Base-by-base conservation (phyloP, 2,113 vertebrate genomes). In the Pelusios castaneus region DNA sequence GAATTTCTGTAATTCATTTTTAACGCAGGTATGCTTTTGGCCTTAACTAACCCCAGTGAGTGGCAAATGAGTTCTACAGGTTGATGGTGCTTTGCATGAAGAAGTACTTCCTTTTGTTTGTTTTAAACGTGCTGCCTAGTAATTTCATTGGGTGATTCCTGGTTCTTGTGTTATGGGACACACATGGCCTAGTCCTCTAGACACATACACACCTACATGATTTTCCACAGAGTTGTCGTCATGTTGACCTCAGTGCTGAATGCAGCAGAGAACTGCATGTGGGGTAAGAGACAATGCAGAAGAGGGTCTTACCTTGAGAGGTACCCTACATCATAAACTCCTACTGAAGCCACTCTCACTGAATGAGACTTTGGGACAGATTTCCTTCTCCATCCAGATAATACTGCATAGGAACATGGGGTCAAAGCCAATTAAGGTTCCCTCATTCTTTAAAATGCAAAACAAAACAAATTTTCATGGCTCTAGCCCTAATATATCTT, bases 131-230 rank as follows among this genome's bases (percentile, higher is more conserved):
- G 29, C 29, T 60, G 58, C 29, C 13, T 31, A 31, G 34, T 63
- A 17, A 63, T 63, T 63, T 63, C 60, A n/a, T n/a, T 63, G 60
- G 34, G 60, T 63, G 60, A n/a, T 19, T 16, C 60, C 16, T n/a
- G 16, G 60, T n/a, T 63, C 60, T 19, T 63, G 34, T 63, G 60
- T 63, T 63, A 63, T n/a, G 34, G 34, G 31, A 63, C 8, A 12
- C 47, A 34, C 17, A 45, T 41, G 2, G 63, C 58, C 27, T 38
- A 29, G 0, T 0, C 0, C 31, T 27, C 73, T 49, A 3, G 29
- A 3, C 38, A 13, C 1, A 3, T 58, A 5, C 12, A 24, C 5
- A 0, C 0, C 43, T 47, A 6, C 13, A 5, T 0, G 2, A 34
- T n/a, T n/a, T 52, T 56, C 87, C 76, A 49, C 58, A 38, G 45